Percentiles rank a stretch among this genome's conserved stretches.
Conservation (phyloP, 2,888 invertebrate species). For the Ethmia dodecea region DNA sequence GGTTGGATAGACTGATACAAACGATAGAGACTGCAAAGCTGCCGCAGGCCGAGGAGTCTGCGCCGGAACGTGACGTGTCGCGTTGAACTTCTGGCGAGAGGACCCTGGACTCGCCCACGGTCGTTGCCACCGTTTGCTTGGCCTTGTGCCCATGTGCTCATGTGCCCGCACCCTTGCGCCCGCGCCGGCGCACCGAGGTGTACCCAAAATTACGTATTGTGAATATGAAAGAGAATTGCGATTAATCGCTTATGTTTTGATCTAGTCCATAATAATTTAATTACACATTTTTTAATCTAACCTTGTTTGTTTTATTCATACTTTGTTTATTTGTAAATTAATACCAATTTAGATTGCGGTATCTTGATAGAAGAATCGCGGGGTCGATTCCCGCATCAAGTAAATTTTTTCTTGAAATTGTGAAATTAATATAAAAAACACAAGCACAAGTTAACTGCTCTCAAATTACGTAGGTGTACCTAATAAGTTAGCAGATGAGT, state of each 20-base stretch:
- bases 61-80: constrained; percentile 61
- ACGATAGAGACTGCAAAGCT: constrained; percentile 67
- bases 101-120: constrained; percentile 60
- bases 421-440: too few species aligned
- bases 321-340: too few species aligned
- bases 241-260: constrained; percentile 46
- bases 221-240: constrained; percentile 59
- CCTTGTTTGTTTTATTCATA: constrained; percentile 22
- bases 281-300: constrained; percentile 25
- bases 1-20: constrained; percentile 93
- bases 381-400: too few species aligned
- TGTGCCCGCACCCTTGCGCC: constrained; percentile 34
- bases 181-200: constrained; percentile 51
- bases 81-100: constrained; percentile 58
- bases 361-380: too few species aligned
- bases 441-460: too few species aligned
- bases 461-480: too few species aligned
- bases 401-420: too few species aligned
- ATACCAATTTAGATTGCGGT: too few species aligned
- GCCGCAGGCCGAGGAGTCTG: constrained; percentile 34
- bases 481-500: too few species aligned
- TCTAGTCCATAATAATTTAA: constrained; percentile 61
- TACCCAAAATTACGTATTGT: constrained; percentile 46
- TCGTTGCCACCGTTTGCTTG: constrained; percentile 45
- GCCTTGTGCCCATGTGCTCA: constrained; percentile 28